These are phyloP conservation scores for Zapornia atra DNA, from an alignment of 2,113 vertebrate species.

Conservation along the genomic window DNA sequence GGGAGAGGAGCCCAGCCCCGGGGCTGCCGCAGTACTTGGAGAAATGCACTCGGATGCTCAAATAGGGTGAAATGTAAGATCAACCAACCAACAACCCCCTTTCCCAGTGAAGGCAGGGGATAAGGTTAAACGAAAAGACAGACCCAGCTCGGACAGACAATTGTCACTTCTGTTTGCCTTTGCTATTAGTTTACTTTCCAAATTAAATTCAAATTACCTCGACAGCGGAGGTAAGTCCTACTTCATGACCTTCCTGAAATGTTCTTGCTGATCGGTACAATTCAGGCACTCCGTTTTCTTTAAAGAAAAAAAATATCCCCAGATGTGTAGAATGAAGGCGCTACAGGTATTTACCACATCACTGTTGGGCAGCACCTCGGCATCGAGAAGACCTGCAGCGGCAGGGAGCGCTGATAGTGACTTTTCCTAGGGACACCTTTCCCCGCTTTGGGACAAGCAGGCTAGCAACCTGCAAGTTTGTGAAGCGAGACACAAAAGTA, in stretches of 20 bases:
- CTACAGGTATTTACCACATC: background rate
- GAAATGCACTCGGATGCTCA: accelerated
- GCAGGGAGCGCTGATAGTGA: accelerated
- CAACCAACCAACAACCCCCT: background rate
- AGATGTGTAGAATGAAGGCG: accelerated
- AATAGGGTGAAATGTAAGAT: background rate
- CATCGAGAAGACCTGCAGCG: accelerated
- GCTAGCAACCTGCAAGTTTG: background rate
- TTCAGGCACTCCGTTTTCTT: background rate
- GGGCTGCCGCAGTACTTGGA: background rate
- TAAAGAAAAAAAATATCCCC: accelerated
- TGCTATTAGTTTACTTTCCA: background rate
- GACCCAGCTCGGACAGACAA: background rate
- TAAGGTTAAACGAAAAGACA: background rate
- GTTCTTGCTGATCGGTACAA: accelerated
- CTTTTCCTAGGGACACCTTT: background rate
- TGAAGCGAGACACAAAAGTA: background rate
- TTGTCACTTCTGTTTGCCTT: background rate
- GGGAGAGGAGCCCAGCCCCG: too few relatives aligned
- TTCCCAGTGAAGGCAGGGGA: accelerated
- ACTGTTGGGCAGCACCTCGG: accelerated
- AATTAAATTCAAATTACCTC: background rate
- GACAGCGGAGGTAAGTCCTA: accelerated
- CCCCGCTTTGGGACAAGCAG: background rate
- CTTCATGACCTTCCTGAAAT: background rate